Evolutionary conservation across 2,888 invertebrate genomes (phyloP), one percentile per base, ranked within the genome.

Genomic region (Melitaea athalia): DNA sequence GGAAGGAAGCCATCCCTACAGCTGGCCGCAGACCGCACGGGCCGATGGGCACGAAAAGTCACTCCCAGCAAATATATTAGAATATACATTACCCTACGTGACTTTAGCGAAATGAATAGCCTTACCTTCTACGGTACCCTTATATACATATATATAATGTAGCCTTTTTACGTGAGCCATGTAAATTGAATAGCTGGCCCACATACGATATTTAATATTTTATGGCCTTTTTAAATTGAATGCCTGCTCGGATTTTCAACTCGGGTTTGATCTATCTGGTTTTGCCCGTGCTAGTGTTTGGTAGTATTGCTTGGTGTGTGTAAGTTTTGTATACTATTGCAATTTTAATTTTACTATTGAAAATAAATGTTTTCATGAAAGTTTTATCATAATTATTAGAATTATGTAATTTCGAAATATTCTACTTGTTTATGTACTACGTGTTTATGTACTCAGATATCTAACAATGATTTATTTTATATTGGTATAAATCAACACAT

Each of bases 51-150:
- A 92, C 91, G 91, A 91, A 91, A 92, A 92, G 92, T 92, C 91
- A 85, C 85, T 89, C 86, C 86, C 83, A 80, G 88, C 89, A 92
- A 92, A 92, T 92, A 92, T 92, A 92, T 92, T 92, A 92, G 92
- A 92, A 92, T 92, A 92, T 92, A 91, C 91, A 92, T 92, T 92
- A 92, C 90, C 86, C 88, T 88, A 88, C 89, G 90, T 87, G 92
- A 88, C 91, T 91, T 81, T 78, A 76, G 79, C 70, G 81, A 84
- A 86, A 91, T 92, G 91, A 92, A 92, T 92, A 85, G 91, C 85
- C 85, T 74, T 68, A 71, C 76, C 77, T 78, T 75, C 79, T 78
- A 77, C 75, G 75, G 79, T 76, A 76, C 70, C 71, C 68, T 72
- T 75, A 74, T 74, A 73, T 74, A 72, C 74, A 72, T 31, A 38